These are phyloP conservation scores for Cerceris rybyensis DNA, from an alignment of 2,888 invertebrate species.

Conservation along the genomic window DNA sequence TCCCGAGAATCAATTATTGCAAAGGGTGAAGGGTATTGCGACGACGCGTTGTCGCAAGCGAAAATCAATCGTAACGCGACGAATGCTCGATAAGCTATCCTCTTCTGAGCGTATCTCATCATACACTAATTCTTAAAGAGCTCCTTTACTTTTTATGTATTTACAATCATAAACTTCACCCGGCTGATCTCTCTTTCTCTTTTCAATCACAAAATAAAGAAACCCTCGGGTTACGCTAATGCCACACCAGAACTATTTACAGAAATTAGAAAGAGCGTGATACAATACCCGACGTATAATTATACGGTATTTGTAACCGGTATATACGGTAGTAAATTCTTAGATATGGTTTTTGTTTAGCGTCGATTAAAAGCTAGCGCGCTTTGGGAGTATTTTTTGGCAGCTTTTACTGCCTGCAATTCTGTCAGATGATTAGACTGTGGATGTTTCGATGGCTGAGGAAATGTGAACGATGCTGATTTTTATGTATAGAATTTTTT, in stretches of 20 bases:
- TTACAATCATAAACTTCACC: too few relatives aligned
- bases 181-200: constrained; percentile 5
- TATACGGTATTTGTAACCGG: constrained; percentile 62
- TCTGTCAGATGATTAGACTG: constrained; percentile 4
- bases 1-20: constrained; percentile 29
- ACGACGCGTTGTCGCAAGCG: constrained; percentile 3
- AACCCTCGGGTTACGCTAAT: constrained; percentile 58
- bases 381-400: constrained; percentile 1
- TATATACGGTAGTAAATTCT: constrained; percentile 69
- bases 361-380: constrained; percentile 62
- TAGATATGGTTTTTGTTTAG: constrained; percentile 74
- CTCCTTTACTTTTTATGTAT: constrained; percentile 47
- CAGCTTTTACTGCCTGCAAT: constrained; percentile 22
- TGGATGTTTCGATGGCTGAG: too few relatives aligned
- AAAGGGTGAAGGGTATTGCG: neutral
- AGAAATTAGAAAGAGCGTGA: constrained; percentile 69
- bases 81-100: constrained; percentile 35
- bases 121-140: constrained; percentile 19
- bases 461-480: too few relatives aligned
- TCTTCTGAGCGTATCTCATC: constrained; percentile 58
- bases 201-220: constrained; percentile 61
- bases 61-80: constrained; percentile 38
- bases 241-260: constrained; percentile 71
- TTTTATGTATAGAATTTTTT: too few relatives aligned
- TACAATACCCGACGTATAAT: constrained; percentile 67